A percentile compares a stretch with the other conserved stretches of the same genome.
Conservation (phyloP, 2,888 invertebrate genomes). For the Notodromas monacha region DNA sequence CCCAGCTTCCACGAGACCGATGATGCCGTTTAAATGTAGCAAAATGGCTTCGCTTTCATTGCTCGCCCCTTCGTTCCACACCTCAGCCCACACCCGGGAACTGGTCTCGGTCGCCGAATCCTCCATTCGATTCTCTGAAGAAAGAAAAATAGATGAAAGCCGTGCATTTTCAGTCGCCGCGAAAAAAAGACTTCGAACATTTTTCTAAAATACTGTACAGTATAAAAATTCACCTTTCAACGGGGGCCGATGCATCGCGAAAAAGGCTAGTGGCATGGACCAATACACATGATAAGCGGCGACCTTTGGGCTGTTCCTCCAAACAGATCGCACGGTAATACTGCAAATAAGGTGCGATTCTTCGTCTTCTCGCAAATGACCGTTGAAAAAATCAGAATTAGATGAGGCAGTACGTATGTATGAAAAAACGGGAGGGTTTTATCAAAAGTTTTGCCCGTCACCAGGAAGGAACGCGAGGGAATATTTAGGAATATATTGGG, state of each 20-base stretch:
- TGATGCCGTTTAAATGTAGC: neutral
- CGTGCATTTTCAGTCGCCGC: too few relatives aligned
- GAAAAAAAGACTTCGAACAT: too few relatives aligned
- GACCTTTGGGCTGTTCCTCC: constrained; percentile 12
- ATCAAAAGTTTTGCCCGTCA: too few relatives aligned
- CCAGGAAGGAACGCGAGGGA: too few relatives aligned
- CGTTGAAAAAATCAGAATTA: neutral
- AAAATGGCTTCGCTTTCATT: neutral
- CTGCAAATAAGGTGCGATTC: neutral
- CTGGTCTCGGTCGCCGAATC: neutral
- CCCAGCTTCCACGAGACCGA: neutral
- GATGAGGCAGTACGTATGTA: too few relatives aligned
- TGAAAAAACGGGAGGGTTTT: too few relatives aligned
- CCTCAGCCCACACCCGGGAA: neutral
- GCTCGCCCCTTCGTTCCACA: neutral
- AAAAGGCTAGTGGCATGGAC: constrained; percentile 47
- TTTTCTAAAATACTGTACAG: too few relatives aligned
- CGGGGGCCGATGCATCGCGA: constrained; percentile 81
- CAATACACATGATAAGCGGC: constrained; percentile 16
- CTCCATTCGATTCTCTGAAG: too few relatives aligned
- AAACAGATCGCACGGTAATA: neutral
- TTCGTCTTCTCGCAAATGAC: too few relatives aligned
- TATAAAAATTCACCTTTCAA: too few relatives aligned
- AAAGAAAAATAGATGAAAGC: too few relatives aligned
- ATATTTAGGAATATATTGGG: too few relatives aligned